phyloP scores from a whole-genome alignment of 1,140 invertebrate genomes.

The Capitella teleta region DNA sequence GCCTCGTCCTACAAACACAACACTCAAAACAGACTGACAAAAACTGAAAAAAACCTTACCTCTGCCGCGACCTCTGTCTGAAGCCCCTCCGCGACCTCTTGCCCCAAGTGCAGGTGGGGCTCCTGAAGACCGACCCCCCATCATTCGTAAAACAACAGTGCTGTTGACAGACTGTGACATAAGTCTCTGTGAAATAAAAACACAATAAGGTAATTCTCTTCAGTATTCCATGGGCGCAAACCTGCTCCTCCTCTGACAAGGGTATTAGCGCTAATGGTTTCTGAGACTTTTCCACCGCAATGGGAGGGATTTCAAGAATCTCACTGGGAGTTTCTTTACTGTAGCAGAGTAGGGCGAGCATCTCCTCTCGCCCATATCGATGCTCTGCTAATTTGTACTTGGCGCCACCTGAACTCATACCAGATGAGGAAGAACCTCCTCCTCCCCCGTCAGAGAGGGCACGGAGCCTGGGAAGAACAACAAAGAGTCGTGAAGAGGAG shows the following conservation, averaged over 20 bases:
- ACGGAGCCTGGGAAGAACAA: slow-evolving; percentile 34
- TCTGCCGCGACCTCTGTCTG: slow-evolving; percentile 46
- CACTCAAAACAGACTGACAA: too few relatives aligned
- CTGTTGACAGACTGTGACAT: slow-evolving; percentile 52
- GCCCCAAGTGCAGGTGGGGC: slow-evolving; percentile 18
- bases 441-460: slow-evolving; percentile 43
- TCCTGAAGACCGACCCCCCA: too few relatives aligned
- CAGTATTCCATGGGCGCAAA: too few relatives aligned
- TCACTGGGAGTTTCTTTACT: slow-evolving; percentile 56
- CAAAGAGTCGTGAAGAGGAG: not conserved
- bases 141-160: slow-evolving; percentile 44
- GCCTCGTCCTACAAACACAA: slow-evolving; percentile 32
- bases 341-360: slow-evolving; percentile 69
- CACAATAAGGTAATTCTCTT: too few relatives aligned
- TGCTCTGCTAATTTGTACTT: slow-evolving; percentile 56
- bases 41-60: slow-evolving; percentile 38
- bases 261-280: slow-evolving; percentile 63
- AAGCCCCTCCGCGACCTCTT: slow-evolving; percentile 51
- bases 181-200: slow-evolving; percentile 46
- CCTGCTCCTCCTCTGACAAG: slow-evolving; percentile 70
- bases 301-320: slow-evolving; percentile 48
- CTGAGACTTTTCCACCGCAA: slow-evolving; percentile 64
- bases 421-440: too few relatives aligned
- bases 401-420: slow-evolving; percentile 23
- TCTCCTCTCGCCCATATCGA: slow-evolving; percentile 75